A percentile compares a stretch with the other conserved stretches of the same genome.
These are phyloP conservation scores for Caenorhabditis inopinata DNA, from an alignment of 1,140 invertebrate species.

Conservation along the genomic window DNA sequence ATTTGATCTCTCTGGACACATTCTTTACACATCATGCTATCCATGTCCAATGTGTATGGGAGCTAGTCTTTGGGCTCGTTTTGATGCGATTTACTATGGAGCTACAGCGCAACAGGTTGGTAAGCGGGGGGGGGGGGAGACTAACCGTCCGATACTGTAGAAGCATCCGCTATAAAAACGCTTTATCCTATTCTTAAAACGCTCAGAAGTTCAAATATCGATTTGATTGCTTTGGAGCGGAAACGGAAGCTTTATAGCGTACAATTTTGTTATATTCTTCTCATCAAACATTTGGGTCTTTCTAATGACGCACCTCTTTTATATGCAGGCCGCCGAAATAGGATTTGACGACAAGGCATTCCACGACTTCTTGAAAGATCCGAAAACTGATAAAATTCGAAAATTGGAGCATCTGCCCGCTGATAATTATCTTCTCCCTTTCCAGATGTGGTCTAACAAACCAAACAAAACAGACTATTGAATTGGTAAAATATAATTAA, in stretches of 20 bases:
- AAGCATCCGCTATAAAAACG: too few relatives aligned
- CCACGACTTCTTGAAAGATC: conserved; percentile 61
- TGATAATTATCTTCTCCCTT: conserved; percentile 47
- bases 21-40: conserved; percentile 64
- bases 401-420: conserved; percentile 46
- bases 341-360: conserved; percentile 61
- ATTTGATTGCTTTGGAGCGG: too few relatives aligned
- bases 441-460: conserved; percentile 51
- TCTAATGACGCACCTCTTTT: too few relatives aligned
- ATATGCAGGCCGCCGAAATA: conserved; percentile 54
- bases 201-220: too few relatives aligned
- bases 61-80: conserved; percentile 59
- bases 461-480: conserved; percentile 53
- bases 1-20: conserved; percentile 58
- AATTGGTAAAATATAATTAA: conserved; percentile 24
- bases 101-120: conserved; percentile 57
- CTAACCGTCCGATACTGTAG: too few relatives aligned
- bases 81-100: conserved; percentile 62
- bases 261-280: too few relatives aligned
- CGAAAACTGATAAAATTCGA: conserved; percentile 49
- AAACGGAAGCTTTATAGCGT: too few relatives aligned
- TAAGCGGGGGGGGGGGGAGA: too few relatives aligned
- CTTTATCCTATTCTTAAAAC: too few relatives aligned
- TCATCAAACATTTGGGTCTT: too few relatives aligned
- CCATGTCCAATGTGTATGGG: conserved; percentile 66